Base-by-base conservation (phyloP, 2,888 invertebrate species). In the Plagiodera versicolora region DNA sequence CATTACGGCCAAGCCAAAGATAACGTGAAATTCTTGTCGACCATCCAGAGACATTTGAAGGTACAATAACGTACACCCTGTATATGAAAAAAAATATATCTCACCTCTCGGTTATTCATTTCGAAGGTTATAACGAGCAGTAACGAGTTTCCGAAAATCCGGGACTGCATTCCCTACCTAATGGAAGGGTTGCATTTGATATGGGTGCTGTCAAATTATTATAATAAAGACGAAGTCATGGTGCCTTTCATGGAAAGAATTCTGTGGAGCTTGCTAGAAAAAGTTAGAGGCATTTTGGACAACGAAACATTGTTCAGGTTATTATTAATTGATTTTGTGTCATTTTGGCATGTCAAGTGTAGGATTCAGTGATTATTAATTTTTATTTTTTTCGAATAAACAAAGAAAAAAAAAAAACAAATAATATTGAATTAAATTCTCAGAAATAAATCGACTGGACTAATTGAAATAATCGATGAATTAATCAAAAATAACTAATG, bases 121-220 rank as follows among this genome's bases (percentile, higher is more conserved):
- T 62, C 70, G 24, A 67, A 81, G 81, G 74, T 74, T 0, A 71
- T 81, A 24, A 75, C 77, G 1, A 65, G 70, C n/a, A 73, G 74
- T 30, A 85, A 87, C 0, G 87, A 89, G 20, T 89, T 94, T 61
- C 83, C 86, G 58, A 85, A 86, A 75, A 88, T 94, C 17, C 84
- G 85, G 10, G 87, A 91, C 44, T 85, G 88, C 4, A 84, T 96
- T 20, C 90, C 92, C 0, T 86, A 89, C 58, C 80, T 95, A 64
- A 90, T 94, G 82, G 91, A 93, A 65, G 92, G 93, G 1, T 79
- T 96, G 39, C 88, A 91, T 70, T 90, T 95, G 85, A 90, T 95
- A 74, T 96, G 96, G 96, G 90, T 95, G 52, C 85, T 96, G 56
- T 95, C 95, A 0, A 83, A 87, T 53, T 92, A 94, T 72, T 96